Percentiles rank a stretch among this genome's conserved stretches.
phyloP scores from a whole-genome alignment of 2,113 vertebrate genomes.

The Anser cygnoides region DNA sequence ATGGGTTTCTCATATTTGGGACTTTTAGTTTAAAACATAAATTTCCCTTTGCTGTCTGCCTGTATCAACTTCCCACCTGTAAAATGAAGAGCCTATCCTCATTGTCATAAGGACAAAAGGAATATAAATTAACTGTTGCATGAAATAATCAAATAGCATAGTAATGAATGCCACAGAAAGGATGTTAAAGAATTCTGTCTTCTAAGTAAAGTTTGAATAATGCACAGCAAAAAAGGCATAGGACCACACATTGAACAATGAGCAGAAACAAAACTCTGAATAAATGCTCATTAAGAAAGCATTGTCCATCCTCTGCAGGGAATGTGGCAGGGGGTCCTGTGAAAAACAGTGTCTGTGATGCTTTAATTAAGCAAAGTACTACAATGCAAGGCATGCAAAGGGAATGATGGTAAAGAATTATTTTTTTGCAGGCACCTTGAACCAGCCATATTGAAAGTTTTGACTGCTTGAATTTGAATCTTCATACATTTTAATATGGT shows the following conservation, averaged over 20 bases:
- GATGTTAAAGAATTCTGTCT: neutral
- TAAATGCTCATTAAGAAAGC: neutral
- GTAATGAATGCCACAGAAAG: neutral
- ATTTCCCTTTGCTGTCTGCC: neutral
- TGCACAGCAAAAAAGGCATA: neutral
- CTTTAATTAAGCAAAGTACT: neutral
- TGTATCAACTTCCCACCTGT: neutral
- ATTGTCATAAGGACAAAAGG: neutral
- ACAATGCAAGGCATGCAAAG: neutral
- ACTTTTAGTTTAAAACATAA: neutral
- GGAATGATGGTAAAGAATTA: neutral
- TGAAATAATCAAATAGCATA: neutral
- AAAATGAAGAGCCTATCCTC: neutral
- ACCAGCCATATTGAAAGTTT: neutral
- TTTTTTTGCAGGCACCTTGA: neutral
- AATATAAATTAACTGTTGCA: neutral
- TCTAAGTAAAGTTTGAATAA: slow-evolving; percentile 23
- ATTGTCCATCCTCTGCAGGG: neutral
- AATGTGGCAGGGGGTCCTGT: neutral
- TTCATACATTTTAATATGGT: neutral
- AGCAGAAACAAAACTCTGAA: neutral
- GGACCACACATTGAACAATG: neutral
- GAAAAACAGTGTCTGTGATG: neutral
- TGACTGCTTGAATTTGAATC: neutral
- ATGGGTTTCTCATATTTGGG: neutral